Conservation (phyloP, 2,888 invertebrate genomes). For the Orchesellides sinensis region DNA sequence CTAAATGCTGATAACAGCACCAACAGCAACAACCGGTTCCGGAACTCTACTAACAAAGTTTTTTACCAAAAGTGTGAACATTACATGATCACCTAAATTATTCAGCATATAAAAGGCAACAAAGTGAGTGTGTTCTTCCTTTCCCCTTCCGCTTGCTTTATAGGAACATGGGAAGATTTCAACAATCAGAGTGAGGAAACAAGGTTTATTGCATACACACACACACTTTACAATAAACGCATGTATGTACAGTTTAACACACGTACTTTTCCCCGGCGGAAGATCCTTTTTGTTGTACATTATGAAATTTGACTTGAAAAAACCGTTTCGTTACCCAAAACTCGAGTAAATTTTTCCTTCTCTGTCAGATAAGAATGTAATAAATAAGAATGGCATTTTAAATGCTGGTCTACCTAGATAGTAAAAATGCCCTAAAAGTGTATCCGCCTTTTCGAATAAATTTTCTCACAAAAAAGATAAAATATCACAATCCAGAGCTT, state of each 20-base stretch:
- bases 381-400: constrained; percentile 9
- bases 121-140: background rate
- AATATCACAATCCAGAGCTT: background rate
- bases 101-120: background rate
- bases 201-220: too few relatives aligned
- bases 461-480: constrained; percentile 4
- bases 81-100: constrained; percentile 10
- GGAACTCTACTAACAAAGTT: too few relatives aligned
- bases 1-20: too few relatives aligned
- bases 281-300: too few relatives aligned
- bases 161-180: constrained; percentile 9
- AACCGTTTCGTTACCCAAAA: too few relatives aligned
- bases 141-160: constrained; percentile 16
- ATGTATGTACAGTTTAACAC: too few relatives aligned
- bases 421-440: background rate
- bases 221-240: too few relatives aligned
- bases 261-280: too few relatives aligned
- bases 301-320: too few relatives aligned
- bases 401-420: constrained; percentile 5
- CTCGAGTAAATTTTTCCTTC: background rate
- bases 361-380: background rate
- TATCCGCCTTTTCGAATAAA: constrained; percentile 21
- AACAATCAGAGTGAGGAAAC: too few relatives aligned
- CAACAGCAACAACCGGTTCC: too few relatives aligned
- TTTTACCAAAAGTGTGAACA: constrained; percentile 7